Conservation (phyloP, 2,113 vertebrate species). For the Murina feae region DNA sequence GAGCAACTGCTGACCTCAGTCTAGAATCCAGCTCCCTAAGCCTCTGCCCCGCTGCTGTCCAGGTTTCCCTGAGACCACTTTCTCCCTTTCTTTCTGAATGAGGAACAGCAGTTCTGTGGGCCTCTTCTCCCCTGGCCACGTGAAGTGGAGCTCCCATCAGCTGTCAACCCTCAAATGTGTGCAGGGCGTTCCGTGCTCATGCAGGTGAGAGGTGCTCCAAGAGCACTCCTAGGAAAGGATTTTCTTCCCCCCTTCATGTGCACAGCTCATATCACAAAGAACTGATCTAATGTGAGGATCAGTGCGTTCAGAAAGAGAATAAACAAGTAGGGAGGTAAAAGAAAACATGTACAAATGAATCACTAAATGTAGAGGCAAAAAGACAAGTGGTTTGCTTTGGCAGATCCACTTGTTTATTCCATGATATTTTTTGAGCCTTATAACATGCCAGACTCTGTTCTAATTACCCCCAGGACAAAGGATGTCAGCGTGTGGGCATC, state of each 20-base stretch:
- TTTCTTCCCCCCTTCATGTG: background rate
- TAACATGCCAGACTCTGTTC: background rate
- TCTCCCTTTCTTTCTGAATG: background rate
- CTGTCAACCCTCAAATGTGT: background rate
- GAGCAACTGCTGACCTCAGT: fast-evolving
- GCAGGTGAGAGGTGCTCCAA: background rate
- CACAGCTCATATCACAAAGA: background rate
- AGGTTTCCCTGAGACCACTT: background rate
- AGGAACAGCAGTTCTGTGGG: background rate
- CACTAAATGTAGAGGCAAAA: background rate
- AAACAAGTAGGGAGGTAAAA: background rate
- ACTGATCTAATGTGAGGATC: background rate
- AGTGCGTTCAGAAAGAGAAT: background rate
- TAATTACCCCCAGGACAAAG: background rate
- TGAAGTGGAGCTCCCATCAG: background rate
- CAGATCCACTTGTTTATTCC: background rate
- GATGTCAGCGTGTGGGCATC: background rate
- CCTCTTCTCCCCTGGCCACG: fast-evolving
- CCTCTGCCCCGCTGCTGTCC: background rate
- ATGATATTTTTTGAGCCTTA: background rate
- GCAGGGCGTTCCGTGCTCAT: background rate
- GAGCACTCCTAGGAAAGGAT: background rate
- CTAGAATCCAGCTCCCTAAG: background rate
- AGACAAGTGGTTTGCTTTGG: background rate
- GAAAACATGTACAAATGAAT: background rate